Percentiles rank a stretch among this genome's conserved stretches.
Conservation (phyloP, 2,888 invertebrate species). For the Drosophila yooni region DNA sequence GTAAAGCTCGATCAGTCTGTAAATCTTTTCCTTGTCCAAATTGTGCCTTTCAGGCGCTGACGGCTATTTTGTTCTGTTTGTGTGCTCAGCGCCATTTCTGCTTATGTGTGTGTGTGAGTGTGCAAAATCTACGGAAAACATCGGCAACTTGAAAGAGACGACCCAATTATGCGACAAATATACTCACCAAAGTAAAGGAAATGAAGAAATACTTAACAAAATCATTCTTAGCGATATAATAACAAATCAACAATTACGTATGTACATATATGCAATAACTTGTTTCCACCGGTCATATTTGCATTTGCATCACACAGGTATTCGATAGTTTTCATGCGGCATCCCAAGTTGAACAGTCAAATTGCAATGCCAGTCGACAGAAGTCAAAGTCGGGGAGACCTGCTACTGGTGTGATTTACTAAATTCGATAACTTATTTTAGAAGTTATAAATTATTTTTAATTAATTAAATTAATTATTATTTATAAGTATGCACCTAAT, state of each 20-base stretch:
- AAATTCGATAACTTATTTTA: not conserved
- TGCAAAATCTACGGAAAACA: constrained; percentile 2
- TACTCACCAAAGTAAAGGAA: constrained; percentile 5
- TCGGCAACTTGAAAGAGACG: not conserved
- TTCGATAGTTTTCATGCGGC: constrained; percentile 2
- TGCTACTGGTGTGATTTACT: not conserved
- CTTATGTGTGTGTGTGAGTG: not conserved
- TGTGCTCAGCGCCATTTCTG: constrained; percentile 40
- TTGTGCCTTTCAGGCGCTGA: constrained; percentile 55
- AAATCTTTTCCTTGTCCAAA: constrained; percentile 83
- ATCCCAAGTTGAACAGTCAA: not conserved
- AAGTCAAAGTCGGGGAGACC: not conserved
- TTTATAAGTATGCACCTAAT: not conserved
- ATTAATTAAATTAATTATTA: not conserved
- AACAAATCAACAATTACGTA: constrained; percentile 8
- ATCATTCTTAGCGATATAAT: not conserved
- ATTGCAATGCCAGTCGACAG: not conserved
- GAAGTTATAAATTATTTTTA: not conserved
- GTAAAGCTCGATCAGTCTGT: constrained; percentile 81
- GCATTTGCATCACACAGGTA: not conserved
- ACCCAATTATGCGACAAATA: not conserved
- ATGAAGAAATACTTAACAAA: constrained; percentile 3
- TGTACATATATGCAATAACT: constrained; percentile 1
- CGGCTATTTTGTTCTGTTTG: constrained; percentile 23
- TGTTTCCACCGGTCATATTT: not conserved